Percentiles rank a stretch among this genome's conserved stretches.
phyloP scores from a whole-genome alignment of 35 echinoderm and acorn worm species.

The Stichopus chloronotus region DNA sequence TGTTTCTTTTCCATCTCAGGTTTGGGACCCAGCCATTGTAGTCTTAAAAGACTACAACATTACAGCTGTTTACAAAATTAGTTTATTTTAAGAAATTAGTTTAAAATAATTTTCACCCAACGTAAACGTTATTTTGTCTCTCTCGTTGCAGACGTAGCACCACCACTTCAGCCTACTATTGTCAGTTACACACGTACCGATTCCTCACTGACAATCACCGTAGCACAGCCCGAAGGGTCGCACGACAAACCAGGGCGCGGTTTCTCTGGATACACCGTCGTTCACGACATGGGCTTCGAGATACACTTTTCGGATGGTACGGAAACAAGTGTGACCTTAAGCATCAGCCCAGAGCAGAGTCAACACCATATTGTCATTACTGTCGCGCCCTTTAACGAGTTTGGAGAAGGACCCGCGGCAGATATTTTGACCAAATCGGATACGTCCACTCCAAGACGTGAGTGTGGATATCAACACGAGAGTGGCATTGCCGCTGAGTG shows the following conservation, averaged over 20 bases:
- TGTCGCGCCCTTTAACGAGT: constrained; percentile 19
- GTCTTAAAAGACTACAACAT: no score
- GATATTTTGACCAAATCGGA: constrained; percentile 21
- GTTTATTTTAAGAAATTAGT: no score
- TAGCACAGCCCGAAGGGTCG: constrained; percentile 42
- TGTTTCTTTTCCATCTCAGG: no score
- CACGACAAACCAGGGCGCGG: constrained; percentile 11
- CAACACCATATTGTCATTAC: constrained; percentile 11
- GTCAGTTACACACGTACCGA: background rate
- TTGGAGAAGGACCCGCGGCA: constrained; percentile 26
- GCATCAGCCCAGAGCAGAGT: constrained; percentile 27
- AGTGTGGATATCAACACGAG: background rate
- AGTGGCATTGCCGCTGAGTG: background rate
- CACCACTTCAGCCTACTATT: constrained; percentile 35
- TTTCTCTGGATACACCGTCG: background rate
- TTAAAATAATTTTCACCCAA: no score
- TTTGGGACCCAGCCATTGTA: no score
- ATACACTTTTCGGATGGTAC: background rate
- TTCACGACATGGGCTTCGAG: constrained; percentile 21
- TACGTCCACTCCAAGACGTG: constrained; percentile 3
- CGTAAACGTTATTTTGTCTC: no score
- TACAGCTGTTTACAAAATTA: no score
- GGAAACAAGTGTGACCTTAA: background rate
- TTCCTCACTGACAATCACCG: background rate
- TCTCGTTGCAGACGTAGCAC: constrained; percentile 38